Percentiles rank a stretch among this genome's conserved stretches.
These are phyloP conservation scores for Pyxicephalus adspersus DNA, from an alignment of 2,113 vertebrate genomes.

Conservation along the genomic window DNA sequence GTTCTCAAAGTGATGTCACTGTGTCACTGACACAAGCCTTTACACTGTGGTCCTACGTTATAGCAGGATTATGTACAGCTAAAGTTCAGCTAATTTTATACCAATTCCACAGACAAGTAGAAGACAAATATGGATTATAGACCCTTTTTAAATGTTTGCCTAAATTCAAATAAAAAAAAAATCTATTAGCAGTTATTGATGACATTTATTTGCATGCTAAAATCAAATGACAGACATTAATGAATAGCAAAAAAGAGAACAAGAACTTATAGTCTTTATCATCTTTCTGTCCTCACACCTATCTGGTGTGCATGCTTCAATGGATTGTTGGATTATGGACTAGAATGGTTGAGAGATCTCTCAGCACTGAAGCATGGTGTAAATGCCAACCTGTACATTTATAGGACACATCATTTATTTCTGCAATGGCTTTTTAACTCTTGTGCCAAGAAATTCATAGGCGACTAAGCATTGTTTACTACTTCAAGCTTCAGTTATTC, in stretches of 20 bases:
- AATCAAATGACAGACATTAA: no score
- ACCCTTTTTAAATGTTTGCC: no score
- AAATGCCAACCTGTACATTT: conserved; percentile 26
- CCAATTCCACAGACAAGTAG: no score
- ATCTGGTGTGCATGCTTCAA: not conserved
- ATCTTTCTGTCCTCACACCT: conserved; percentile 7
- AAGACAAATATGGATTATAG: no score
- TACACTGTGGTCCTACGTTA: no score
- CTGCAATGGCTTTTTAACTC: conserved; percentile 48
- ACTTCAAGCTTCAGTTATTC: conserved; percentile 46
- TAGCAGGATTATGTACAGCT: no score
- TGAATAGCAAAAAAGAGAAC: not conserved
- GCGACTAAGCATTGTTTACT: conserved; percentile 49
- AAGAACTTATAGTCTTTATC: not conserved
- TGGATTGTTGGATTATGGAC: conserved; percentile 27
- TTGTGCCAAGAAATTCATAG: conserved; percentile 48
- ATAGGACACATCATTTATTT: conserved; percentile 48
- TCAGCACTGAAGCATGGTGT: conserved; percentile 40
- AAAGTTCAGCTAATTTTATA: no score
- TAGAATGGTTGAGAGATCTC: conserved; percentile 34
- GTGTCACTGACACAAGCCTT: no score
- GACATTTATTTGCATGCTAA: no score
- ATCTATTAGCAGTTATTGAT: no score
- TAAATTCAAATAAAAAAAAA: no score
- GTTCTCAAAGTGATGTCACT: no score